Evolutionary conservation across 1,140 invertebrate genomes (phyloP).

Genomic region (Drosophila sturtevanti): DNA sequence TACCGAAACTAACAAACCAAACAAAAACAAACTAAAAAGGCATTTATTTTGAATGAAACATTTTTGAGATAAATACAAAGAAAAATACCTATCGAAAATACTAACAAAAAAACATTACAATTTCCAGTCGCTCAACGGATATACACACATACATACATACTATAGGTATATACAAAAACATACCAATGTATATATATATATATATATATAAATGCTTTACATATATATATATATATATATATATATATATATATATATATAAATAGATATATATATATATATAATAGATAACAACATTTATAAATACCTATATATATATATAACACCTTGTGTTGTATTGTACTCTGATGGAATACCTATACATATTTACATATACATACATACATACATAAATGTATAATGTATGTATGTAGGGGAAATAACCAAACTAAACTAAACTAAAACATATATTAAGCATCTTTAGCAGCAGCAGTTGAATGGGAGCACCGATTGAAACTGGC

Average conservation of each 20-base stretch:
- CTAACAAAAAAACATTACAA: slow-evolving; percentile 30
- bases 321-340: slow-evolving; percentile 1
- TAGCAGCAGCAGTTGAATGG: slow-evolving; percentile 30
- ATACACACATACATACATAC: slow-evolving; percentile 5
- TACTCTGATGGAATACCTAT: neutral
- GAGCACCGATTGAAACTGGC: slow-evolving; percentile 27
- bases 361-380: neutral
- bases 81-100: slow-evolving; percentile 43
- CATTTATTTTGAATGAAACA: slow-evolving; percentile 75
- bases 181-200: slow-evolving; percentile 12
- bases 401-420: slow-evolving; percentile 27
- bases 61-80: slow-evolving; percentile 62
- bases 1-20: slow-evolving; percentile 46
- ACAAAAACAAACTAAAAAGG: slow-evolving; percentile 74
- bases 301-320: neutral
- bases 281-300: neutral
- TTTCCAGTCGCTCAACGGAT: slow-evolving; percentile 28
- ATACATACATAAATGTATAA: slow-evolving; percentile 32
- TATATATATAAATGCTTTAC: neutral
- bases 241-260: slow-evolving; percentile 15
- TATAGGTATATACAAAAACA: neutral
- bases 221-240: neutral
- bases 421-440: slow-evolving; percentile 30
- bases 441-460: slow-evolving; percentile 23
- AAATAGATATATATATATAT: neutral